phyloP scores from a whole-genome alignment of 1,140 invertebrate species.

The Scaptomyza hsui region DNA sequence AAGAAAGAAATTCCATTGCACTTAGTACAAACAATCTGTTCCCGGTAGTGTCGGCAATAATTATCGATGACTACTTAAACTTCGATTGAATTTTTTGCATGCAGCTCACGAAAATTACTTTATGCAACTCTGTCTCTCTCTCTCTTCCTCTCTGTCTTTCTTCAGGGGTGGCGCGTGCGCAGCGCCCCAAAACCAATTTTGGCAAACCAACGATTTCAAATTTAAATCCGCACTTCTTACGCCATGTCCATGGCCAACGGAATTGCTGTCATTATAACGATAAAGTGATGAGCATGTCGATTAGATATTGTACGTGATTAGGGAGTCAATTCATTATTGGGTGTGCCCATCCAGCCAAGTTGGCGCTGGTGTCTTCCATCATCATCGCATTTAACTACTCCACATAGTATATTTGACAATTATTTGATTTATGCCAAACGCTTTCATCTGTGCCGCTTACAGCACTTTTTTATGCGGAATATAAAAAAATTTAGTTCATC shows the following conservation, averaged over 20 bases:
- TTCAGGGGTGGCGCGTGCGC: conserved; percentile 59
- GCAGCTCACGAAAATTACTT: conserved; percentile 5
- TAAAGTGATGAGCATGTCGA: background rate
- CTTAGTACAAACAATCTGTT: background rate
- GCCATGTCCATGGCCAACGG: background rate
- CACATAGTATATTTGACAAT: conserved; percentile 22
- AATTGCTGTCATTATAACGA: conserved; percentile 29
- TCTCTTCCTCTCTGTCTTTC: background rate
- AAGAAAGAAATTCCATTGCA: conserved; percentile 6
- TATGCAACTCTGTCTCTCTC: background rate
- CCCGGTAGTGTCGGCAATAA: background rate
- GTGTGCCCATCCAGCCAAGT: background rate
- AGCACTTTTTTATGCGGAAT: too few relatives aligned
- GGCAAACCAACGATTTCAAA: background rate
- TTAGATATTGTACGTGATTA: conserved; percentile 22
- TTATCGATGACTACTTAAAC: background rate
- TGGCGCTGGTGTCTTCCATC: background rate
- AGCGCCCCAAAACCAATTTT: conserved; percentile 38
- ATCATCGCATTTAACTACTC: conserved; percentile 1
- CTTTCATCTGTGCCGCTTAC: conserved; percentile 24
- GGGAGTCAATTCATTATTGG: conserved; percentile 8
- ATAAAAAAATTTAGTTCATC: too few relatives aligned
- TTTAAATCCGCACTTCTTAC: background rate
- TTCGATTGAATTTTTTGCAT: conserved; percentile 13
- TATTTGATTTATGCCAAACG: conserved; percentile 8